These are phyloP conservation scores for Plagodis pulveraria DNA, from an alignment of 2,888 invertebrate species.

Conservation along the genomic window DNA sequence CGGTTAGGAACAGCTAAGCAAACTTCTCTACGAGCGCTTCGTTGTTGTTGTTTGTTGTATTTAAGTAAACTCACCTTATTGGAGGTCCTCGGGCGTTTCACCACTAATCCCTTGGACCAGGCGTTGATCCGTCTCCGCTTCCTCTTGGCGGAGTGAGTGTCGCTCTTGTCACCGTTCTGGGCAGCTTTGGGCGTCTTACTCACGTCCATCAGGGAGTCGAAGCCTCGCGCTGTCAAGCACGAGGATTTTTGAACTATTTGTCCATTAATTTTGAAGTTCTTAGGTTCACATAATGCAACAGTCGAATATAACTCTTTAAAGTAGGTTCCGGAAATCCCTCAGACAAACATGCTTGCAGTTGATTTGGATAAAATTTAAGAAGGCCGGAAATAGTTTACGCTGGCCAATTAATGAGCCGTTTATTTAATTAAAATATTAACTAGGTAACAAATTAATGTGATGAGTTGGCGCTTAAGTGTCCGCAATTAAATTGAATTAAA, in stretches of 20 bases:
- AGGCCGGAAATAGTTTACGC: too few relatives aligned
- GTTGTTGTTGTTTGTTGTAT: too few relatives aligned
- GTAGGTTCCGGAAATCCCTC: too few relatives aligned
- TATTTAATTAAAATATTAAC: too few relatives aligned
- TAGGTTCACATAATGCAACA: neutral
- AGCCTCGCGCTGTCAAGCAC: constrained; percentile 46
- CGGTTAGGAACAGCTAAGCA: too few relatives aligned
- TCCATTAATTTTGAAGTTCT: constrained; percentile 29
- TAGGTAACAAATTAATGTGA: too few relatives aligned
- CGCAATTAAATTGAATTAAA: too few relatives aligned
- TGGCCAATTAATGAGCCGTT: too few relatives aligned
- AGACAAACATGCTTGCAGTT: too few relatives aligned
- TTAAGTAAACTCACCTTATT: constrained; percentile 58
- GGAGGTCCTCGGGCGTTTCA: constrained; percentile 65
- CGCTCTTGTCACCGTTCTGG: constrained; percentile 71
- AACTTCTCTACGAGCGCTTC: too few relatives aligned
- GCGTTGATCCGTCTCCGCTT: constrained; percentile 74
- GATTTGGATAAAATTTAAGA: too few relatives aligned
- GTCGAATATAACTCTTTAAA: neutral
- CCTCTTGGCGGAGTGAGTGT: constrained; percentile 63
- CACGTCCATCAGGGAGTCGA: constrained; percentile 53
- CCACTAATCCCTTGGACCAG: constrained; percentile 76
- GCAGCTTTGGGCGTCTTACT: constrained; percentile 57
- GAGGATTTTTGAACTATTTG: constrained; percentile 18
- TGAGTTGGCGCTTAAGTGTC: too few relatives aligned